Evolutionary conservation across 2,113 vertebrate species (phyloP).

Genomic region (Gallinago undulata): DNA sequence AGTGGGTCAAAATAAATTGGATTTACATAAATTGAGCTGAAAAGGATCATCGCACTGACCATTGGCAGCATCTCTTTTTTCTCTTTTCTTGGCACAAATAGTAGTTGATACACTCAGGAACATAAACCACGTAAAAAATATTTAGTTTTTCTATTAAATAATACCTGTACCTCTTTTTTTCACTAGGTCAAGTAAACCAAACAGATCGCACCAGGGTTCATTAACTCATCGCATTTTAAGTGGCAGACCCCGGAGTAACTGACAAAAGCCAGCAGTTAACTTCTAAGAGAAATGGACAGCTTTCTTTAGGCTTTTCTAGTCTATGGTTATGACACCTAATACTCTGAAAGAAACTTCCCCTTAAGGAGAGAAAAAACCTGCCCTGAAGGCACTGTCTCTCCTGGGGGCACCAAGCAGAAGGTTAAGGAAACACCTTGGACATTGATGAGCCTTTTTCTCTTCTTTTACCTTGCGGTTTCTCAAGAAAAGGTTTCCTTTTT

Average conservation of each 20-base stretch:
- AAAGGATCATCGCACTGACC: fast-evolving
- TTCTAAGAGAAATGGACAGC: not conserved
- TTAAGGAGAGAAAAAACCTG: not conserved
- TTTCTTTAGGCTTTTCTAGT: not conserved
- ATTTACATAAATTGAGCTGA: not conserved
- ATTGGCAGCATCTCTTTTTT: not conserved
- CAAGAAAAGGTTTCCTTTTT: not conserved
- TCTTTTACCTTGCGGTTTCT: not conserved
- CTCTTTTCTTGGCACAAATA: not conserved
- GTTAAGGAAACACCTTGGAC: not conserved
- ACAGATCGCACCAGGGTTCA: fast-evolving
- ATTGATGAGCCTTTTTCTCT: not conserved
- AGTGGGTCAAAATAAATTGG: not conserved
- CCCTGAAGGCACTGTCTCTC: not conserved
- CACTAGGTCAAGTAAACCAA: not conserved
- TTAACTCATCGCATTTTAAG: not conserved
- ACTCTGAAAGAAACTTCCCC: not conserved
- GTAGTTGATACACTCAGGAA: not conserved
- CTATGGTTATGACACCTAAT: not conserved
- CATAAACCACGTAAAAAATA: not conserved
- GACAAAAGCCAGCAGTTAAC: not conserved
- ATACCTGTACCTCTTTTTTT: not conserved
- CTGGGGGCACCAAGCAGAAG: not conserved
- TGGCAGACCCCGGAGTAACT: not conserved
- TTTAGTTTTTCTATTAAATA: not conserved